Evolutionary conservation across 2,113 vertebrate genomes (phyloP), one percentile per base, ranked within the genome.

Genomic region (Cottus gobio): DNA sequence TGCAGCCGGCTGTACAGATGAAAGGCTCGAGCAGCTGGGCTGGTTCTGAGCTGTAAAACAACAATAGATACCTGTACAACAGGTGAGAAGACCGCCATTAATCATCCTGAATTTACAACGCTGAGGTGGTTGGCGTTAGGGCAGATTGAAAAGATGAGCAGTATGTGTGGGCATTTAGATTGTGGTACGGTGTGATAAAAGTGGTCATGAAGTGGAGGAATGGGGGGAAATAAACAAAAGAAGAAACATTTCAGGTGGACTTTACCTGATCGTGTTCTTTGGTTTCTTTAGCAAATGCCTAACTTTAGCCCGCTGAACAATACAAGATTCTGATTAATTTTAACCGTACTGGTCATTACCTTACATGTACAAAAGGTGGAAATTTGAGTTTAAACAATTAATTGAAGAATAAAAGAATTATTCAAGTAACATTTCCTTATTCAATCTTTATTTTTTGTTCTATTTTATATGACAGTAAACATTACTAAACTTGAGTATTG

Each of bases 1-100:
- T 44, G 18, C 18, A 18, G 63, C 26, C 0, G 20, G 31, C 10
- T 26, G 57, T 0, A 8, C 28, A 48, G 72, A 22, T 12, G 79
- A 34, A n/a, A 78, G n/a, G 42, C n/a, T 16, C 22, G 66, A 39
- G 46, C 26, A 75, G 69, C 57, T 37, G 46, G 75, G 22, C 48
- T 72, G 84, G 60, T 65, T 74, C 24, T 63, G 76, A 30, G 44
- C 80, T 62, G 50, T 42, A 37, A 78, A 77, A 54, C 62, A 76
- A 79, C 36, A 67, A 52, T 26, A 61, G 37, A 66, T 10, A 62
- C 75, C 88, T 90, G 66, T 1, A 39, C 0, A 26, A 80, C 64
- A 82, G 66, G 26, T 0, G 12, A 30, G 36, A 57, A 67, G 56
- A 72, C 18, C 13, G 64, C 15, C 12, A 66, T 88, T 16, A 77